These are phyloP conservation scores for Ophion ventricosus DNA, from an alignment of 2,888 invertebrate species.

Conservation along the genomic window DNA sequence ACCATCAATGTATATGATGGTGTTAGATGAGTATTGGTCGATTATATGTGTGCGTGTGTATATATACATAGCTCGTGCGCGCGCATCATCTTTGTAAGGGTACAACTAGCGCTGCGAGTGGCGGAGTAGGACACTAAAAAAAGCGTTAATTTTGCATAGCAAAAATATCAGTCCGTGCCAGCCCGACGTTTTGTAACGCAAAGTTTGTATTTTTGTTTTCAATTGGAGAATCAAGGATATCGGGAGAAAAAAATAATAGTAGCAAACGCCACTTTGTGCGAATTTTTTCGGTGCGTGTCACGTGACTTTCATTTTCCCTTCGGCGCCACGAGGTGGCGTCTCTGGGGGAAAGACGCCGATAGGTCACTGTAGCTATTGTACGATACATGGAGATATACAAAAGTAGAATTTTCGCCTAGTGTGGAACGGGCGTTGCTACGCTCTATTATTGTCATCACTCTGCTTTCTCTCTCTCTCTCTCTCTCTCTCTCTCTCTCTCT, in stretches of 20 bases:
- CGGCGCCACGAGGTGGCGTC: not conserved
- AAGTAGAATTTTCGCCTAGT: constrained; percentile 47
- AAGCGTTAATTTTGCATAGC: too few relatives aligned
- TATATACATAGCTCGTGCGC: too few relatives aligned
- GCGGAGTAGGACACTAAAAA: too few relatives aligned
- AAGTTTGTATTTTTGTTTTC: not conserved
- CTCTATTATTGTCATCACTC: constrained; percentile 80
- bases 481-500: constrained; percentile 48
- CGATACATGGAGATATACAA: constrained; percentile 6
- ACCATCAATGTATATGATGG: too few relatives aligned
- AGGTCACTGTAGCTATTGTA: not conserved
- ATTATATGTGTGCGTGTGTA: too few relatives aligned
- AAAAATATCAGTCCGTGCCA: too few relatives aligned
- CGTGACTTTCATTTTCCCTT: not conserved
- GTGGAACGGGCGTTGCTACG: constrained; percentile 74
- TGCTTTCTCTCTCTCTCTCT: constrained; percentile 58
- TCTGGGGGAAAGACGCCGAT: not conserved
- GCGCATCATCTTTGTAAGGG: too few relatives aligned
- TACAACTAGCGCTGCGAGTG: too few relatives aligned
- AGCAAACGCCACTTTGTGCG: not conserved
- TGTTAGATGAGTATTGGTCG: too few relatives aligned
- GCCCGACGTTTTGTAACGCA: not conserved
- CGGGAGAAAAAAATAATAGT: not conserved
- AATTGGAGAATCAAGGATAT: not conserved
- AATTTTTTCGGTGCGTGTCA: not conserved